Base-by-base conservation (phyloP, 2,113 vertebrate genomes). In the Zootoca vivipara region DNA sequence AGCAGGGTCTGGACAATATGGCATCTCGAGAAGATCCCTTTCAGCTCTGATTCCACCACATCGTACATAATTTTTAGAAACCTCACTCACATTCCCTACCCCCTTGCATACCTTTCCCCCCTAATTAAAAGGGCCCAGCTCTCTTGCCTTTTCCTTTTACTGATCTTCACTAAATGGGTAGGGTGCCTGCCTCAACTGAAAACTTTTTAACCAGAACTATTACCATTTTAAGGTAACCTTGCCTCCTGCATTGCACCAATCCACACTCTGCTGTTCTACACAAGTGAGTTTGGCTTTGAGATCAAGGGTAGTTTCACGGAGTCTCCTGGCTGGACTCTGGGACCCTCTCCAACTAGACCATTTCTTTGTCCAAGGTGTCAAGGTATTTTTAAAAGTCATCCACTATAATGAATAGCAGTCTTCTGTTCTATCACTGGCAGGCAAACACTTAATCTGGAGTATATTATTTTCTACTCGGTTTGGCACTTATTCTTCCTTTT, bases 381-480 rank as follows among this genome's bases (percentile, higher is more conserved):
- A 26, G 62, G 52, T 70, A 16, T 85, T 0, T 74, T 70, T 79
- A 52, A 33, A 93, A 90, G 30, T 82, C 18, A 93, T 91, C 6
- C 38, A 9, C 56, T 90, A 33, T 22, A 80, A 90, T 26, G 91
- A n/a, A 89, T 72, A 93, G 82, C 46, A 65, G 12, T 22, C 84
- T 62, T 82, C 64, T 92, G 95, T 93, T 88, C 64, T 56, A 67
- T 93, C 90, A 92, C 79, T 88, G 62, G 22, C 73, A 92, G 91
- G 64, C 89, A 72, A 89, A 16, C 7, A 58, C 70, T 93, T 87
- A 86, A 89, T 93, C 85, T 93, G 52, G 52, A 86, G 13, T 78
- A 74, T 56, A 77, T 89, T 79, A 75, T 74, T 91, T 95, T 91
- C 46, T 82, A 86, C 78, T 64, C 85, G 65, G 74, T 94, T 92